Conservation (phyloP, 1,140 invertebrate genomes). For the Drosophila ercepeae region DNA sequence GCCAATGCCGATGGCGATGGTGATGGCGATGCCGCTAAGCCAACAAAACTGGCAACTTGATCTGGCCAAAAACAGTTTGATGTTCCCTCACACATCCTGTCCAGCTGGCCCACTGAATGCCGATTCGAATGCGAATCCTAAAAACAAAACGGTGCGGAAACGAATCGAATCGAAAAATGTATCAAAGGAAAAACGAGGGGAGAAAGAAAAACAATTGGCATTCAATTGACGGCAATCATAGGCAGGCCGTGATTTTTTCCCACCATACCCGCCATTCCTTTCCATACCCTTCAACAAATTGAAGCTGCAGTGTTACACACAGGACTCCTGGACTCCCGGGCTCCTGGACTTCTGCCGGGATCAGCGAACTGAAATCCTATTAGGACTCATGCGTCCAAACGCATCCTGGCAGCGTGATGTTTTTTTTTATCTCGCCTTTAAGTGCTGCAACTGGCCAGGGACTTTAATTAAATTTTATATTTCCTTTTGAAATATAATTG, state of each 20-base stretch:
- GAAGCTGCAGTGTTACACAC: background rate
- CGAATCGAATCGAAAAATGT: conserved; percentile 48
- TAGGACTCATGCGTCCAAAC: background rate
- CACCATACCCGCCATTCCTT: background rate
- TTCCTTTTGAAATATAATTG: background rate
- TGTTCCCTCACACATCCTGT: conserved; percentile 33
- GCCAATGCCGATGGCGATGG: background rate
- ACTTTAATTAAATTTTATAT: conserved; percentile 5
- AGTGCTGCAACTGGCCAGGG: background rate
- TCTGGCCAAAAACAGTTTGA: conserved; percentile 54
- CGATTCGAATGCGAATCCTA: conserved; percentile 15
- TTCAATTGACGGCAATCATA: conserved; percentile 72
- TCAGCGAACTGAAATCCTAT: conserved; percentile 1
- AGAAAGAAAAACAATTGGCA: conserved; percentile 66
- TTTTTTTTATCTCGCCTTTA: background rate
- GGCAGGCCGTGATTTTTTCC: conserved; percentile 43
- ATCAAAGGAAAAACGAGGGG: conserved; percentile 41
- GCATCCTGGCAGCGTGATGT: background rate
- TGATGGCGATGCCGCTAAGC: conserved; percentile 29
- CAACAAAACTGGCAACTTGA: conserved; percentile 48
- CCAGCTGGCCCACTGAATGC: background rate
- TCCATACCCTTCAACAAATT: background rate
- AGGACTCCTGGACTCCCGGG: background rate
- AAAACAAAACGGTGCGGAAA: conserved; percentile 44
- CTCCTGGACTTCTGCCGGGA: background rate